Conservation (phyloP, 2,113 vertebrate genomes). For the Chamaetylas fuelleborni region DNA sequence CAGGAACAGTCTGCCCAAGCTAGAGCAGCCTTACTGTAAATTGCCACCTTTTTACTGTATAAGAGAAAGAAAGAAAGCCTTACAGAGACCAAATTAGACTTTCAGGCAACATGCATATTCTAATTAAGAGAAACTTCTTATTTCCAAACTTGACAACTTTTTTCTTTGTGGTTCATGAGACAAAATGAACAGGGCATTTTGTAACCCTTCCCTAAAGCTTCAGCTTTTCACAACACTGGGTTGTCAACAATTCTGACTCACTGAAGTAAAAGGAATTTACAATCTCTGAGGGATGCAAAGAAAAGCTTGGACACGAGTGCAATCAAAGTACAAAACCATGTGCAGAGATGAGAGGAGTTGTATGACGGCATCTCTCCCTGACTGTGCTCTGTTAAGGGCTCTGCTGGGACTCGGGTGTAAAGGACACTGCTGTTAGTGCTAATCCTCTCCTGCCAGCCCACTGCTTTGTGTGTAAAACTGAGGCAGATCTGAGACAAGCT, state of each 20-base stretch:
- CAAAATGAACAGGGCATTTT: background rate
- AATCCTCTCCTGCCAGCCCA: background rate
- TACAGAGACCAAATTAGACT: background rate
- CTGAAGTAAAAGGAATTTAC: background rate
- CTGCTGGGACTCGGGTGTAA: background rate
- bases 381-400: background rate
- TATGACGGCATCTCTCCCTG: rapidly evolving
- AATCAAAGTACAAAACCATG: background rate
- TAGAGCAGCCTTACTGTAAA: background rate
- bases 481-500: background rate
- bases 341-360: background rate
- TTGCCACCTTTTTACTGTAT: background rate
- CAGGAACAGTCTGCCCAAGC: background rate
- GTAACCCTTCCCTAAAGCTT: background rate
- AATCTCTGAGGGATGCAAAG: background rate
- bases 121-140: background rate
- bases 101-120: background rate
- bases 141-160: background rate
- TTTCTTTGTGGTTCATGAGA: background rate
- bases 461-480: background rate
- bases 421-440: background rate
- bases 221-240: background rate
- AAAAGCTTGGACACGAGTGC: background rate
- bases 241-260: background rate
- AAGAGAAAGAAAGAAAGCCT: background rate